A percentile compares a stretch with the other conserved stretches of the same genome.
Evolutionary conservation across 1,140 invertebrate genomes (phyloP).

Genomic region (Belonocnema kinseyi): DNA sequence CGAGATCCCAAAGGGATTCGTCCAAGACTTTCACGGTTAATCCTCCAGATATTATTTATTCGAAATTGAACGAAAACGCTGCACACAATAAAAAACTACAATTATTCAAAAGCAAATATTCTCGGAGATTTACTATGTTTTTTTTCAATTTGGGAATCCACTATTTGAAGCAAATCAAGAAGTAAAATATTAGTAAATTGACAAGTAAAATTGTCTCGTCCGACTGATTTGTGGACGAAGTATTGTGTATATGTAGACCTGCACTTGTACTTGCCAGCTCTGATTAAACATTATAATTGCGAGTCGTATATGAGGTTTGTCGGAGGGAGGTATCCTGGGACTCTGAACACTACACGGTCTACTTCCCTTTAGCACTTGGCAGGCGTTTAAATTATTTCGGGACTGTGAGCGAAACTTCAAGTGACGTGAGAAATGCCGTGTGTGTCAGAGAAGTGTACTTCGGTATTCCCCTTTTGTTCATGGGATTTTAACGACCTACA

Average conservation of each 20-base stretch:
- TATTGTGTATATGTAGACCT: neutral
- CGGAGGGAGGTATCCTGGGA: neutral
- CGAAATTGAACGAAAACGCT: too few species aligned
- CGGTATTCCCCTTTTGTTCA: slow-evolving; percentile 1
- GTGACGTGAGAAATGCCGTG: slow-evolving; percentile 9
- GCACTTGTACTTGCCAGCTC: neutral
- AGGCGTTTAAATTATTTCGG: slow-evolving; percentile 19
- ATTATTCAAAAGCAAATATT: too few species aligned
- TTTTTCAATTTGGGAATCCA: too few species aligned
- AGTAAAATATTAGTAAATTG: too few species aligned
- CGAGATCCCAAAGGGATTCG: too few species aligned
- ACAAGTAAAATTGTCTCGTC: too few species aligned
- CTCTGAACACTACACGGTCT: slow-evolving; percentile 1
- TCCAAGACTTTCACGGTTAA: too few species aligned
- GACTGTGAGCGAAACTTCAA: slow-evolving; percentile 12
- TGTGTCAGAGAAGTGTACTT: neutral
- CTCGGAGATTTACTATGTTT: too few species aligned
- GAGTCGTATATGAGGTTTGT: slow-evolving; percentile 25
- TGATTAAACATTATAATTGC: slow-evolving; percentile 26
- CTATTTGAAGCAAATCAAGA: too few species aligned
- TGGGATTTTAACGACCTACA: slow-evolving; percentile 13
- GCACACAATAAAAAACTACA: too few species aligned
- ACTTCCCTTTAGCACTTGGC: slow-evolving; percentile 17
- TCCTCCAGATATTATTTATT: too few species aligned
- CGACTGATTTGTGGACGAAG: too few species aligned